Percentiles rank a stretch among this genome's conserved stretches.
Evolutionary conservation across 2,888 invertebrate species (phyloP).

Genomic region (Zygothrica quintamaculata): DNA sequence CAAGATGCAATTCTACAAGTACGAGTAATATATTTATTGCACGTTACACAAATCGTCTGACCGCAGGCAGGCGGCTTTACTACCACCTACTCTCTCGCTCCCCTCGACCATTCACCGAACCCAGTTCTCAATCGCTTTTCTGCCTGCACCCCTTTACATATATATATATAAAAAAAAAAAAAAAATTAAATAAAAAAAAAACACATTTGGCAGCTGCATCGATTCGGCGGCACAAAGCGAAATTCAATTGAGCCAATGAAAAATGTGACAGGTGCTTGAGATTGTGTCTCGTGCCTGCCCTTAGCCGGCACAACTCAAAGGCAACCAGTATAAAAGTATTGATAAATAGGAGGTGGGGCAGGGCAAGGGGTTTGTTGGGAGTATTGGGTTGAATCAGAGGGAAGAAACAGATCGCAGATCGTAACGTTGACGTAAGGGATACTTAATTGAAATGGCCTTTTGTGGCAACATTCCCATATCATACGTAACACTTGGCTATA

Average conservation of each 20-base stretch:
- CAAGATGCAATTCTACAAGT: conserved; percentile 66
- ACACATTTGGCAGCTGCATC: conserved; percentile 24
- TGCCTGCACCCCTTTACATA: neutral
- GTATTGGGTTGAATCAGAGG: neutral
- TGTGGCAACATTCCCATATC: conserved; percentile 11
- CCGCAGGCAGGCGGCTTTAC: conserved; percentile 30
- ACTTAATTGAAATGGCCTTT: conserved; percentile 65
- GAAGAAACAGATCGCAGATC: conserved; percentile 18
- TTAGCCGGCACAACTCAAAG: conserved; percentile 61
- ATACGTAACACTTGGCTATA: conserved; percentile 1
- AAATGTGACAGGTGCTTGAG: conserved; percentile 65
- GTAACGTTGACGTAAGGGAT: conserved; percentile 72
- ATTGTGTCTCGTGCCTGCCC: conserved; percentile 57
- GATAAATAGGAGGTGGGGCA: conserved; percentile 15
- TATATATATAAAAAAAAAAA: too few relatives aligned
- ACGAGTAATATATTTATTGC: conserved; percentile 67
- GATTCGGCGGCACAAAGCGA: conserved; percentile 60
- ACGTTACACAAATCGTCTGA: conserved; percentile 66
- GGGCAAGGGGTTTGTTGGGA: neutral
- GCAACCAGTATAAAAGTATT: conserved; percentile 1
- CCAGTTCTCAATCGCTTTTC: neutral
- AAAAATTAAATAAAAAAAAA: too few relatives aligned
- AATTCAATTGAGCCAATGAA: conserved; percentile 55
- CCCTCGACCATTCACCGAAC: too few relatives aligned
- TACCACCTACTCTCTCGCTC: too few relatives aligned